phyloP scores from a whole-genome alignment of 1,140 invertebrate genomes.

The Mercenaria mercenaria region DNA sequence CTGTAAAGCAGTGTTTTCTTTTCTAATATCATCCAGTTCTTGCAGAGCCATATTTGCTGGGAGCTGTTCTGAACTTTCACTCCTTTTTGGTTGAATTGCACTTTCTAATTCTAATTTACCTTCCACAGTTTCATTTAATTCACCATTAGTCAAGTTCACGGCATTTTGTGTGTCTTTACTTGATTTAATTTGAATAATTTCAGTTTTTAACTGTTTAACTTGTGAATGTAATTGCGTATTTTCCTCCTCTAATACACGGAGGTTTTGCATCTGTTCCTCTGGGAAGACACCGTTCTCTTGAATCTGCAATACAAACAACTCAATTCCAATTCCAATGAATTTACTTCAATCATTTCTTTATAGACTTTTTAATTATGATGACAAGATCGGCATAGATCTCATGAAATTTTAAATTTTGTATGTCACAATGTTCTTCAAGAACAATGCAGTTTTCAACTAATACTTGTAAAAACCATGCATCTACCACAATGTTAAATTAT shows the following conservation, averaged over 20 bases:
- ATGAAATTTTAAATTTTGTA: too few species aligned
- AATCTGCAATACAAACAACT: conserved; percentile 33
- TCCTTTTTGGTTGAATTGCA: conserved; percentile 1
- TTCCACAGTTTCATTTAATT: background rate
- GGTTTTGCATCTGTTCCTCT: conserved; percentile 46
- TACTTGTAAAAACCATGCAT: too few species aligned
- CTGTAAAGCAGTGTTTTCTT: conserved; percentile 44
- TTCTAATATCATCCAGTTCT: conserved; percentile 48
- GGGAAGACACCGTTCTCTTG: conserved; percentile 57
- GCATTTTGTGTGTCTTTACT: background rate
- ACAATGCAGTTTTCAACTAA: too few species aligned
- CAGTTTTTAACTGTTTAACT: conserved; percentile 52
- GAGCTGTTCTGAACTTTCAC: background rate
- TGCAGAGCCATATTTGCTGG: background rate
- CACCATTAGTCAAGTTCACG: background rate
- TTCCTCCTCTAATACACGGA: conserved; percentile 45
- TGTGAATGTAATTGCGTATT: conserved; percentile 53
- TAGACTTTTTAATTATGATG: too few species aligned
- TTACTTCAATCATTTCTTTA: background rate
- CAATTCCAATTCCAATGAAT: background rate
- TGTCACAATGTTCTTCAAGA: too few species aligned
- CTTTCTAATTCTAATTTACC: background rate
- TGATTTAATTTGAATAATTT: conserved; percentile 15
- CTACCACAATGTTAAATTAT: too few species aligned
- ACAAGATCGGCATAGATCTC: too few species aligned